phyloP scores from a whole-genome alignment of 2,113 vertebrate genomes.

The Helogale parvula region DNA sequence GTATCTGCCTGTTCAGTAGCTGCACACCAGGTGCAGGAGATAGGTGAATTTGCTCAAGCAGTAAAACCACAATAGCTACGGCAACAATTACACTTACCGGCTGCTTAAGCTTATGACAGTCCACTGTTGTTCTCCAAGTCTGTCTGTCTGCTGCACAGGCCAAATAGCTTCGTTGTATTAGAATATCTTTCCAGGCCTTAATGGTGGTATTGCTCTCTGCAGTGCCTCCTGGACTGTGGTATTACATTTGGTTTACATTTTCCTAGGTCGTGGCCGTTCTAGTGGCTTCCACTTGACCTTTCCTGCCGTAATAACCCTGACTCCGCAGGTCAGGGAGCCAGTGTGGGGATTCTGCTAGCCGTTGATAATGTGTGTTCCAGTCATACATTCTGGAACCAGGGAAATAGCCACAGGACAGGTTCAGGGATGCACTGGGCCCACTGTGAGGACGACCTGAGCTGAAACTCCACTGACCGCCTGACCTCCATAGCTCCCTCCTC shows the following conservation, averaged over 20 bases:
- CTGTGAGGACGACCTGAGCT: background rate
- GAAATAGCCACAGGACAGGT: background rate
- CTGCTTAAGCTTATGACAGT: background rate
- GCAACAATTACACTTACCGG: background rate
- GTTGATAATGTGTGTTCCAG: background rate
- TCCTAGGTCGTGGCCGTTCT: background rate
- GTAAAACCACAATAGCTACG: background rate
- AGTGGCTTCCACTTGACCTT: background rate
- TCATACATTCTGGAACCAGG: background rate
- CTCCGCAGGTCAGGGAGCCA: background rate
- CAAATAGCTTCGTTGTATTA: background rate
- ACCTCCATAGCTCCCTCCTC: background rate
- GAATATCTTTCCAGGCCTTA: background rate
- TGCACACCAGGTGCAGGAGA: background rate
- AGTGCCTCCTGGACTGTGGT: background rate
- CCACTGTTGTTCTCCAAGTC: background rate
- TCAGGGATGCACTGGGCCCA: too few species aligned
- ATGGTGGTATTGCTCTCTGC: background rate
- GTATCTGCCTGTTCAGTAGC: background rate
- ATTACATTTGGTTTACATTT: background rate
- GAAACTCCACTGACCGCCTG: background rate
- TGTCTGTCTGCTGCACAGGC: background rate
- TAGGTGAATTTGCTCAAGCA: background rate
- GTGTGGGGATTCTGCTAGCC: too few species aligned
- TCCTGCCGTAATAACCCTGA: background rate